These are phyloP conservation scores for Hedya salicella DNA, from an alignment of 2,888 invertebrate species.

Conservation along the genomic window DNA sequence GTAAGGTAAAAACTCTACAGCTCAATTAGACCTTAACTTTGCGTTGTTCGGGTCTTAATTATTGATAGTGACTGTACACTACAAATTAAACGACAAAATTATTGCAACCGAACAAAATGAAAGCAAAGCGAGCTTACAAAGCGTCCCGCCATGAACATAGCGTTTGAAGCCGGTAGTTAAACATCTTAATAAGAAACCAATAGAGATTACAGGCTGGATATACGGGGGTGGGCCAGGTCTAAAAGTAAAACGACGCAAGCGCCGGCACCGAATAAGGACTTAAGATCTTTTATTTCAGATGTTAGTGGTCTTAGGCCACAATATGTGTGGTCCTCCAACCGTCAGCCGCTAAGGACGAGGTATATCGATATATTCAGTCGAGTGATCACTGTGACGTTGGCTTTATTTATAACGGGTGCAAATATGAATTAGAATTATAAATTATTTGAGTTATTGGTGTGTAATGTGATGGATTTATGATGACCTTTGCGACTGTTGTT, in stretches of 20 bases:
- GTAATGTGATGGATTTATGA: slow-evolving; percentile 1
- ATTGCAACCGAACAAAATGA: slow-evolving; percentile 34
- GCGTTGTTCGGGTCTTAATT: no score
- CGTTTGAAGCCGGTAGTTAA: slow-evolving; percentile 74
- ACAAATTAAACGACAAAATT: slow-evolving; percentile 35
- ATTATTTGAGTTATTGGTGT: background rate
- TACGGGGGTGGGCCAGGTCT: slow-evolving; percentile 63
- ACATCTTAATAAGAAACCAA: slow-evolving; percentile 82
- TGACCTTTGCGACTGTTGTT: background rate
- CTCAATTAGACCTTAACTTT: no score
- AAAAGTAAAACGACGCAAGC: slow-evolving; percentile 57
- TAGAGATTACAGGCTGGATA: slow-evolving; percentile 69
- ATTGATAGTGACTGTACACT: slow-evolving; percentile 6
- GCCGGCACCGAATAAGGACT: background rate
- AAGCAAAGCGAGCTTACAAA: slow-evolving; percentile 29
- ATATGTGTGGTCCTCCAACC: slow-evolving; percentile 72
- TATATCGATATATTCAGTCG: slow-evolving; percentile 59
- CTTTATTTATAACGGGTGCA: slow-evolving; percentile 7
- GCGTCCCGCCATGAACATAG: slow-evolving; percentile 65
- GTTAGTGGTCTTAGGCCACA: slow-evolving; percentile 42
- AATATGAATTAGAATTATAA: slow-evolving; percentile 1
- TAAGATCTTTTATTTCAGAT: slow-evolving; percentile 18
- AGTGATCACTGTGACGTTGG: slow-evolving; percentile 23
- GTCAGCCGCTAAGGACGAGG: slow-evolving; percentile 46
- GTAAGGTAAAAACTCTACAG: no score